A percentile compares a stretch with the other conserved stretches of the same genome.
phyloP scores from a whole-genome alignment of 2,888 invertebrate genomes.

The Rugalucina vietnamica region DNA sequence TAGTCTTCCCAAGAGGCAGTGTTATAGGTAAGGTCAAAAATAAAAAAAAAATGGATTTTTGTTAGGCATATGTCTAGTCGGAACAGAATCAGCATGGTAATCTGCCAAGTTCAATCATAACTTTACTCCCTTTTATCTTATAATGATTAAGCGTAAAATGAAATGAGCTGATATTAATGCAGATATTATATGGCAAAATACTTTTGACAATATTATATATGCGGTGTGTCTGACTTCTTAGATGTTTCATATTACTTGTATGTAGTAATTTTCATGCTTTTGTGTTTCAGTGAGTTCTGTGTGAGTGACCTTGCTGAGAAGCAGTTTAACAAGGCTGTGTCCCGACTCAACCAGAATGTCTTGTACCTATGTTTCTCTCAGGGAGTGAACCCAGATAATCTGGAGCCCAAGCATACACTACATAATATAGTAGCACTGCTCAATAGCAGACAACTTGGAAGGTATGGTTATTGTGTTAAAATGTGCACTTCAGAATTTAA shows the following conservation, averaged over 20 bases:
- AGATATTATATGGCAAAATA: no score
- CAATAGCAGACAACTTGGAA: constrained; percentile 89
- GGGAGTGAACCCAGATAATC: constrained; percentile 87
- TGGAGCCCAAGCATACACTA: constrained; percentile 89
- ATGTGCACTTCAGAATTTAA: no score
- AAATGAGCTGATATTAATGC: no score
- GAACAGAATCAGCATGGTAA: no score
- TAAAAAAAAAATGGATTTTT: no score
- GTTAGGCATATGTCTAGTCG: no score
- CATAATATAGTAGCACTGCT: constrained; percentile 90
- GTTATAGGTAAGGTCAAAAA: constrained; percentile 53
- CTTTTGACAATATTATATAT: no score
- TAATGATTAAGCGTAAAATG: no score
- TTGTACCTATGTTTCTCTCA: constrained; percentile 92
- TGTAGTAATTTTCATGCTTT: not conserved
- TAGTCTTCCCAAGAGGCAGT: constrained; percentile 88
- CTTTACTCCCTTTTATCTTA: no score
- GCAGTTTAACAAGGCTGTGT: constrained; percentile 90
- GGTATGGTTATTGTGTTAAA: constrained; percentile 87
- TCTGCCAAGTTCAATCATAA: no score
- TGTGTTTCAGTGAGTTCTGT: constrained; percentile 90
- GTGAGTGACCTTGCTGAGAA: constrained; percentile 89
- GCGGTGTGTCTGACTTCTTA: not conserved
- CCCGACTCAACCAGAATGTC: constrained; percentile 92
- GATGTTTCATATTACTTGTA: not conserved